phyloP scores from a whole-genome alignment of 1,140 invertebrate genomes.

The Asobara japonica region DNA sequence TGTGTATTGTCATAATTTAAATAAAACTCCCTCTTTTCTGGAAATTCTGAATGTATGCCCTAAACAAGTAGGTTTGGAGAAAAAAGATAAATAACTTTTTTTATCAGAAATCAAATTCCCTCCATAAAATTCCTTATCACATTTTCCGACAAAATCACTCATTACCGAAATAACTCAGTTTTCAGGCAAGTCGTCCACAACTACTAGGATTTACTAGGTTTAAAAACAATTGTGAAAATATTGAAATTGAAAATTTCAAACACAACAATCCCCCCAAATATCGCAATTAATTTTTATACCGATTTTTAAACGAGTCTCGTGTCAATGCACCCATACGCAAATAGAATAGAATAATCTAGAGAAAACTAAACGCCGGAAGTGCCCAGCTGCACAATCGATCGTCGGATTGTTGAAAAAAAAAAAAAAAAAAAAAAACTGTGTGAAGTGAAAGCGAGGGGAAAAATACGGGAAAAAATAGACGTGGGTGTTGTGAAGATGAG shows the following conservation, averaged over 20 bases:
- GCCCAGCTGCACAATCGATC: constrained; percentile 4
- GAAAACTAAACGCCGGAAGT: not conserved
- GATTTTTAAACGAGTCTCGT: not conserved
- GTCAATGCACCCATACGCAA: constrained; percentile 2
- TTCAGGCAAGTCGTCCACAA: no score
- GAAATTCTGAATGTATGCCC: no score
- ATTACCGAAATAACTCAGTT: no score
- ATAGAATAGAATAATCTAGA: not conserved
- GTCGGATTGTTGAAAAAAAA: not conserved
- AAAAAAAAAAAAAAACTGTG: not conserved
- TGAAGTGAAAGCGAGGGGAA: not conserved
- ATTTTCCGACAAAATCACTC: no score
- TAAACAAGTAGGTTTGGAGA: no score
- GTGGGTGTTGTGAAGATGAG: constrained; percentile 7
- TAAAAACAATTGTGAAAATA: no score
- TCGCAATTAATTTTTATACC: not conserved
- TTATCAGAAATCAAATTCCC: no score
- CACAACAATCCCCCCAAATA: not conserved
- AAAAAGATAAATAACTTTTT: not conserved
- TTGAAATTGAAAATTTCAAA: constrained; percentile 6
- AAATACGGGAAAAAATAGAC: not conserved
- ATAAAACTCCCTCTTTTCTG: no score
- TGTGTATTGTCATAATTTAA: no score
- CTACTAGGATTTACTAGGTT: no score
- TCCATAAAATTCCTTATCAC: no score